A percentile compares a stretch with the other conserved stretches of the same genome.
These are phyloP conservation scores for Bufo gargarizans DNA, from an alignment of 2,113 vertebrate genomes.

Conservation along the genomic window DNA sequence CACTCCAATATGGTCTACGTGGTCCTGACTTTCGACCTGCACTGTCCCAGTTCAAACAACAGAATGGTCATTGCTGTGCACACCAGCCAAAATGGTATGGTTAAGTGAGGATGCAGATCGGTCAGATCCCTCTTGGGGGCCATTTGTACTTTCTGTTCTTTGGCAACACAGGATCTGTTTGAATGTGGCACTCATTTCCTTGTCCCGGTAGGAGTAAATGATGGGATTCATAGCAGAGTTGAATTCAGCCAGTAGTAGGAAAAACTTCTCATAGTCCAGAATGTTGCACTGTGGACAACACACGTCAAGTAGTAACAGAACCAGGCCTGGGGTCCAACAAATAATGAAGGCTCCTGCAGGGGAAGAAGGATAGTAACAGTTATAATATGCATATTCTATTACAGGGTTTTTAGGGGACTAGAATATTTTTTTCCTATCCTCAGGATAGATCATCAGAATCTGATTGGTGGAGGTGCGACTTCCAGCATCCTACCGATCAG, in stretches of 20 bases:
- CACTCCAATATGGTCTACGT: constrained; percentile 10
- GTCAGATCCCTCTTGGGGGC: constrained; percentile 89
- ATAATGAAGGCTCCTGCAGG: constrained; percentile 91
- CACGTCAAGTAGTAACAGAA: constrained; percentile 92
- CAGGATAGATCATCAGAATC: too few species aligned
- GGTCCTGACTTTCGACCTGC: background rate
- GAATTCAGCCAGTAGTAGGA: constrained; percentile 95
- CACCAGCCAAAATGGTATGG: constrained; percentile 88
- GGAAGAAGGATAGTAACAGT: constrained; percentile 47
- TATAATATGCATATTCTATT: background rate
- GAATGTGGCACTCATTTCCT: constrained; percentile 98
- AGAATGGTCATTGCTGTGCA: constrained; percentile 91
- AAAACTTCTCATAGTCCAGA: constrained; percentile 95
- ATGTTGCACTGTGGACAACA: constrained; percentile 89
- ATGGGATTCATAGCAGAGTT: constrained; percentile 99
- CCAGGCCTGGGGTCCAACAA: constrained; percentile 97
- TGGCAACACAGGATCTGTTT: constrained; percentile 97
- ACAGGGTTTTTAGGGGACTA: too few species aligned
- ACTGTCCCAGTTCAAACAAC: constrained; percentile 78
- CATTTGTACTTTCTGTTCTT: constrained; percentile 84
- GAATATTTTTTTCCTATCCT: too few species aligned
- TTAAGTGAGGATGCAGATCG: constrained; percentile 93
- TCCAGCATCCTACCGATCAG: too few species aligned
- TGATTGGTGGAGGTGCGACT: too few species aligned
- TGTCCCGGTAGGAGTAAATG: constrained; percentile 98